Evolutionary conservation across 2,888 invertebrate species (phyloP), one percentile per base, ranked within the genome.

Genomic region (Polyommatus icarus): DNA sequence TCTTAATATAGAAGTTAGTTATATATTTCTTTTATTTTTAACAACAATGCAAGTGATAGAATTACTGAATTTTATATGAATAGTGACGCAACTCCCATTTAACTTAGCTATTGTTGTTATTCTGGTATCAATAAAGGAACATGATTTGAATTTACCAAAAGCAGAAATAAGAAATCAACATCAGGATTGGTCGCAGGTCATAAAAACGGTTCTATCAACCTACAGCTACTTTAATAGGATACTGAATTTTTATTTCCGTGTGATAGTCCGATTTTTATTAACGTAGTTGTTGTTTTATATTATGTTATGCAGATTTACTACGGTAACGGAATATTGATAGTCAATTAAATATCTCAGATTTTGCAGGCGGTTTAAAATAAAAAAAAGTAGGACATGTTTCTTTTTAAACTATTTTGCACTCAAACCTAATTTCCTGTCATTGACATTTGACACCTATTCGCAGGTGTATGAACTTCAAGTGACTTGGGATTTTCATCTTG

Each of bases 361-460:
- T 15, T 15, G 3, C 24, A 61, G 10, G 3, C 8, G 24, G 20
- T 61, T 20, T 61, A 24, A 61, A 61, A 61, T 61, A 10, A 20
- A 59, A 59, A 59, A 8, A 20, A 59, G 1, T 61, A 12, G 10
- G 24, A 24, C 24, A 24, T 10, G 24, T 67, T 10, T 15, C 10
- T 29, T 67, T 67, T 67, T 15, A 24, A 61, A 67, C 67, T 29
- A 67, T 29, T 61, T 67, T 29, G 15, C 15, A 67, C 67, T 29
- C 29, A 67, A 67, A 67, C 15, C 67, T 32, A 67, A 29, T 67
- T 67, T 67, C 67, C 67, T 67, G 67, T 67, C 67, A 32, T 67
- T 67, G 32, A 67, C 67, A 67, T 67, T 67, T 67, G 67, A 67
- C 67, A 67, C 29, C 29, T 67, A 67, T 67, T 29, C 15, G 6